Conservation (phyloP, 30 jellyfish, hydroid and myxozoan species). For the Clytia hemisphaerica region DNA sequence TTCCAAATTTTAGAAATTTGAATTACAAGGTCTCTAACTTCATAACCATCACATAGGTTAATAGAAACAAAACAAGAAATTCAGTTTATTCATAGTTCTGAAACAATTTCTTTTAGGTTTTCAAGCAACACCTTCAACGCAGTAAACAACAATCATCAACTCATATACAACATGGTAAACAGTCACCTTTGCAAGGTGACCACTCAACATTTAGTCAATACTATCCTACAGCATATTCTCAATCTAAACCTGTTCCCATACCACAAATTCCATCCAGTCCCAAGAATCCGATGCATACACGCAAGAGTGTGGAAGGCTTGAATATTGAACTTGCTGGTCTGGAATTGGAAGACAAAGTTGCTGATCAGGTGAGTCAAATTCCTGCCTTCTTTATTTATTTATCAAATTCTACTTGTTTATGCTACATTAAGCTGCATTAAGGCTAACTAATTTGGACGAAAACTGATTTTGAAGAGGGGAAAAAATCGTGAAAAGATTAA, state of each 20-base stretch:
- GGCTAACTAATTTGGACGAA: too few relatives aligned
- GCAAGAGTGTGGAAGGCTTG: slow-evolving; percentile 97
- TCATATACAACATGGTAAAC: slow-evolving; percentile 55
- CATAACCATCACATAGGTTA: too few relatives aligned
- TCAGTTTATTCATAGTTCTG: not conserved
- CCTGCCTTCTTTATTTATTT: too few relatives aligned
- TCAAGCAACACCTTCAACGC: slow-evolving; percentile 77
- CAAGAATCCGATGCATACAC: slow-evolving; percentile 74
- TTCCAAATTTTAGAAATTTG: not conserved
- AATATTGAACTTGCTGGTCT: slow-evolving; percentile 86
- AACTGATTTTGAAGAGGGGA: too few relatives aligned
- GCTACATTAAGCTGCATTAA: too few relatives aligned
- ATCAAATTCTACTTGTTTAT: too few relatives aligned
- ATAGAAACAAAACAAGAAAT: not conserved
- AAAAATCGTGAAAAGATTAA: too few relatives aligned
- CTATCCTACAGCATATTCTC: slow-evolving; percentile 36
- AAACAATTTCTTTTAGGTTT: slow-evolving; percentile 45
- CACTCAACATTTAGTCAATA: slow-evolving; percentile 78
- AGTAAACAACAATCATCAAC: slow-evolving; percentile 77
- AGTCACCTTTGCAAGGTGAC: slow-evolving; percentile 96
- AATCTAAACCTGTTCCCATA: slow-evolving; percentile 85
- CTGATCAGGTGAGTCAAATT: slow-evolving; percentile 64
- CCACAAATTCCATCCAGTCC: slow-evolving; percentile 68
- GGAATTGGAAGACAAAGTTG: slow-evolving; percentile 44
- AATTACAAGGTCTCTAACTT: too few relatives aligned